Evolutionary conservation across 2,888 invertebrate genomes (phyloP), one percentile per base, ranked within the genome.

Genomic region (Ctenicera cuprea): DNA sequence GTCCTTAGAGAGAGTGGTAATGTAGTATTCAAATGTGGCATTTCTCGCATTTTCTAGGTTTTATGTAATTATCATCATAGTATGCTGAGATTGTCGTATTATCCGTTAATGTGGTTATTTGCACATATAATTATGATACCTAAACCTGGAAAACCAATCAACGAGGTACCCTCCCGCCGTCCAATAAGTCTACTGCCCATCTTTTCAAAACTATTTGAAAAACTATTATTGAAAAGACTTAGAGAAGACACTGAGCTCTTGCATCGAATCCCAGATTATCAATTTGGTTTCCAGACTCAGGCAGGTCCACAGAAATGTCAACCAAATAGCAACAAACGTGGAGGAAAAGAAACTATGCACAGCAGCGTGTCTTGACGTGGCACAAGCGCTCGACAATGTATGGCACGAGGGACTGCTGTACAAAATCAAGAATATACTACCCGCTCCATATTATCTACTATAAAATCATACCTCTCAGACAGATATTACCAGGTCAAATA

Each of bases 381-480:
- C 14, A 45, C 45, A 16, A 45, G 45, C 45, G 7, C n/a, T 45
- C 8, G 18, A 45, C 8, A 45, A 45, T 4, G 18, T 16, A 45
- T 45, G 45, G 38, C 38, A 38, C 38, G 38, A 38, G 50, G 50
- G 22, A 16, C n/a, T n/a, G n/a, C n/a, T n/a, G n/a, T n/a, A n/a
- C n/a, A n/a, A n/a, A n/a, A n/a, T n/a, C n/a, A n/a, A n/a, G n/a
- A n/a, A n/a, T n/a, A n/a, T n/a, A n/a, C n/a, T n/a, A n/a, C n/a
- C n/a, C n/a, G n/a, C n/a, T 50, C 45, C 14, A 16, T 45, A 45
- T n/a, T 45, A 50, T 18, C 5, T 50, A 50, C 50, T 50, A 8
- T 50, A 50, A 57, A 57, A 57, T 57, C 37, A 33, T 57, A 37
- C 57, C 30, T n/a, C 3, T 57, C 16, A 12, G 37, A 37, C n/a